A percentile compares a stretch with the other conserved stretches of the same genome.
Conservation (phyloP, 2,113 vertebrate genomes). For the Mesembrinibis cayennensis region DNA sequence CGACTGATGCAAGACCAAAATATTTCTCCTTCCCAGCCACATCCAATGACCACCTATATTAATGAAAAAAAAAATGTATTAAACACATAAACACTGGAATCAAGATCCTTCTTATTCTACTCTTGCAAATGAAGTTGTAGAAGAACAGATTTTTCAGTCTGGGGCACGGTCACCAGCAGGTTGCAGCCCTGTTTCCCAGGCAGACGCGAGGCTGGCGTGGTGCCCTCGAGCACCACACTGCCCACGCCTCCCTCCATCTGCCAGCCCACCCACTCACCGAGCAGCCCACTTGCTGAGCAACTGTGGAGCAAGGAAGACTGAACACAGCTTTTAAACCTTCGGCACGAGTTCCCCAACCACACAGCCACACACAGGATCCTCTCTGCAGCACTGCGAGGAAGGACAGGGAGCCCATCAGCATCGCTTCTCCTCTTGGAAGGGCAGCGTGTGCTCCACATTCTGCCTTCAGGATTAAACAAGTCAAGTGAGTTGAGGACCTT, state of each 20-base stretch:
- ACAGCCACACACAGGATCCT: fast-evolving
- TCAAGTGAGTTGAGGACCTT: no score
- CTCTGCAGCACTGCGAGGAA: neutral
- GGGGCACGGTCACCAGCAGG: neutral
- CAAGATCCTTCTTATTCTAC: no score
- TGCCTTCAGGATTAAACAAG: neutral
- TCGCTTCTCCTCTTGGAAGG: neutral
- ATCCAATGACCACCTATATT: fast-evolving
- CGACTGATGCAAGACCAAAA: fast-evolving
- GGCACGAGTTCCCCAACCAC: fast-evolving
- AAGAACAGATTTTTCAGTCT: no score
- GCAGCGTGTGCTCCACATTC: neutral
- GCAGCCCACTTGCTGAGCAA: neutral
- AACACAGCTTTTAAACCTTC: neutral
- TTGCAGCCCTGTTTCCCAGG: neutral
- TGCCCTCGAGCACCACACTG: neutral
- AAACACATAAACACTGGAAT: neutral
- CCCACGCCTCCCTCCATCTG: neutral
- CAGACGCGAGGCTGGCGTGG: neutral
- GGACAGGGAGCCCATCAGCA: neutral
- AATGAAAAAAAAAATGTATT: neutral
- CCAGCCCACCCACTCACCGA: neutral
- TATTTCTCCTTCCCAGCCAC: neutral
- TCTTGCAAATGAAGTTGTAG: neutral
- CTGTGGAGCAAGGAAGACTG: fast-evolving